A percentile compares a stretch with the other conserved stretches of the same genome.
Conservation (phyloP, 2,113 vertebrate species). For the Ammodramus savannarum region DNA sequence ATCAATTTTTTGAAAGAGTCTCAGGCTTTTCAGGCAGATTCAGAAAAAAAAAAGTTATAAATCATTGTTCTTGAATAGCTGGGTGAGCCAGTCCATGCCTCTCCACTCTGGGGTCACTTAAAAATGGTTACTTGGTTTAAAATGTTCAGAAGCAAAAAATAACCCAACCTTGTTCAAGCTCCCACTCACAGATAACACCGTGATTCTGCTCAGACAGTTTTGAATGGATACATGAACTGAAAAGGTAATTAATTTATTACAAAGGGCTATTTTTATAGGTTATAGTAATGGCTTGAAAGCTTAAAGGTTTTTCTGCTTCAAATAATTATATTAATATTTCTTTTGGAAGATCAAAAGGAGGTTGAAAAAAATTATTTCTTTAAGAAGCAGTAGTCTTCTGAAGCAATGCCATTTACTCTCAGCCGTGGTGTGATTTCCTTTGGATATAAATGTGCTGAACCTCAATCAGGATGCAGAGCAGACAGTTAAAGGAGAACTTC, state of each 20-base stretch:
- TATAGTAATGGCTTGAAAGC: background rate
- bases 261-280: slow-evolving; percentile 16
- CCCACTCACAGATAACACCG: background rate
- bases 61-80: background rate
- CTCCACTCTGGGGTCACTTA: background rate
- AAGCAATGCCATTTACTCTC: slow-evolving; percentile 57
- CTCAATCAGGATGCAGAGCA: slow-evolving; percentile 64
- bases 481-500: slow-evolving; percentile 60
- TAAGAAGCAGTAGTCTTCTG: slow-evolving; percentile 31
- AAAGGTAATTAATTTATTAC: slow-evolving; percentile 52
- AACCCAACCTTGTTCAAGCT: background rate
- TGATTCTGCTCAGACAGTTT: background rate
- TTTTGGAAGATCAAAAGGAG: slow-evolving; percentile 59
- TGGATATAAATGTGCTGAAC: slow-evolving; percentile 62
- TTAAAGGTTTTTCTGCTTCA: slow-evolving; percentile 27
- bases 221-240: background rate
- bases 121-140: background rate
- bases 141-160: background rate
- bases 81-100: background rate
- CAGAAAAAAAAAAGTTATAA: background rate
- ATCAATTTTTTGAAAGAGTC: background rate
- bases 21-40: background rate
- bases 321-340: slow-evolving; percentile 40
- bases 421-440: slow-evolving; percentile 40
- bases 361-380: slow-evolving; percentile 51